phyloP scores from a whole-genome alignment of 2,797 vertebrate genomes.

The Remorina albescens region DNA sequence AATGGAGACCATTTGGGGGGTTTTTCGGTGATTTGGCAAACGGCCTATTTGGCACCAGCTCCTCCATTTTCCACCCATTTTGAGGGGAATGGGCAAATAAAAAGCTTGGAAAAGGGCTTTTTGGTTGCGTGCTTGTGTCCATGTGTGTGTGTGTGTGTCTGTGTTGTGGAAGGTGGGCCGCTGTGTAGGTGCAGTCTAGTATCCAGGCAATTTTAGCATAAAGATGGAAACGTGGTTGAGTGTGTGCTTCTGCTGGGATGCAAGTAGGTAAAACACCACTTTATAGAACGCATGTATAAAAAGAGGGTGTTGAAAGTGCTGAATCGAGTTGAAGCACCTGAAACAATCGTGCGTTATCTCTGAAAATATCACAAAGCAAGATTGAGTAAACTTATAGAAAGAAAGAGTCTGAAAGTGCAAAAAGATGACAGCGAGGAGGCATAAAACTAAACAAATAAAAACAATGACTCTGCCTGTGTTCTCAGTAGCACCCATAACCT shows the following conservation, averaged over 20 bases:
- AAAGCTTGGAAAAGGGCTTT: constrained; percentile 60
- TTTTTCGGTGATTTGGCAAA: constrained; percentile 80
- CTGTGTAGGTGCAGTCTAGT: constrained; percentile 48
- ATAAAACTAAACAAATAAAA: constrained; percentile 29
- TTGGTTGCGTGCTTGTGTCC: constrained; percentile 18
- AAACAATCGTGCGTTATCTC: constrained; percentile 19
- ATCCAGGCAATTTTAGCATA: constrained; percentile 47
- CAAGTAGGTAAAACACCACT: constrained; percentile 47
- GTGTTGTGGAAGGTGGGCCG: constrained; percentile 30
- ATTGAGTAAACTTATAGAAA: neutral
- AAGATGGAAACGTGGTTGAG: constrained; percentile 58
- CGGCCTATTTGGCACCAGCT: constrained; percentile 70
- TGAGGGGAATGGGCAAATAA: constrained; percentile 68
- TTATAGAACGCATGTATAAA: constrained; percentile 30
- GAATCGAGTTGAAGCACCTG: constrained; percentile 16
- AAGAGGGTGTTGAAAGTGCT: constrained; percentile 13
- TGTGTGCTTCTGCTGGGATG: constrained; percentile 44
- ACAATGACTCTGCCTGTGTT: constrained; percentile 22
- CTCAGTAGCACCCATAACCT: constrained; percentile 59
- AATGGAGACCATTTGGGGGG: constrained; percentile 78
- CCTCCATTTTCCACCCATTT: constrained; percentile 81
- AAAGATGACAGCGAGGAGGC: neutral
- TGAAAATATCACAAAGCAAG: constrained; percentile 13
- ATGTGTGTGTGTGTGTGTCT: constrained; percentile 21
- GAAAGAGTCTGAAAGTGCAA: constrained; percentile 1